Evolutionary conservation across 2,113 vertebrate genomes (phyloP), one percentile per base, ranked within the genome.

Genomic region (Stigmatopora nigra): DNA sequence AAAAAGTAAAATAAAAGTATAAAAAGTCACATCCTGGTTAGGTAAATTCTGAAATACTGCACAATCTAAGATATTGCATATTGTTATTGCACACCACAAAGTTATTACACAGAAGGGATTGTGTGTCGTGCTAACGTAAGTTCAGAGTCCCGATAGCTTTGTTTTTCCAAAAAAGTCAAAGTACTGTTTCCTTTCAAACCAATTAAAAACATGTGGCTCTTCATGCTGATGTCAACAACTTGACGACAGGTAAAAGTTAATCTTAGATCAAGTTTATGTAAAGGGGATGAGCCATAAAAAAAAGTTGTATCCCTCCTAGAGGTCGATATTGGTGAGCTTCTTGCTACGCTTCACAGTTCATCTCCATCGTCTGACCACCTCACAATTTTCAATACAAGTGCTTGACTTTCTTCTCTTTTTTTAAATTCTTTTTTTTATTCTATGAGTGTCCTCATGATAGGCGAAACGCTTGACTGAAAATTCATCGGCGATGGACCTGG

Each of bases 211-310:
- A n/a, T 63, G 60, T 5, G 3, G 46, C 67, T 60, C 36, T 83
- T 88, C 53, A 72, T 84, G 86, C 85, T 90, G 84, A 87, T 57
- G 72, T 62, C 35, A 67, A 82, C 75, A 82, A 78, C 47, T 80
- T 55, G 41, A 47, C 38, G 52, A 68, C 65, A 76, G 63, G 78
- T 80, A 79, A 85, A 88, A 83, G 86, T 90, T 88, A 86, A 90
- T 86, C 79, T 87, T 89, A 78, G 75, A 88, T 82, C 71, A 84
- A 78, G 53, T 82, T 86, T 84, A 83, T 80, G 84, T 77, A 72
- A 84, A 56, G 78, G 55, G 13, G 69, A 53, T 13, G 0, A 52
- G 69, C 68, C 81, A 88, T 89, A 90, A 88, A 90, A 72, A 72
- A 90, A 72, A 70, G 73, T 73, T 44, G 20, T 20, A 59, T 65